phyloP scores from a whole-genome alignment of 2,113 vertebrate species.

The Cololabis saira region DNA sequence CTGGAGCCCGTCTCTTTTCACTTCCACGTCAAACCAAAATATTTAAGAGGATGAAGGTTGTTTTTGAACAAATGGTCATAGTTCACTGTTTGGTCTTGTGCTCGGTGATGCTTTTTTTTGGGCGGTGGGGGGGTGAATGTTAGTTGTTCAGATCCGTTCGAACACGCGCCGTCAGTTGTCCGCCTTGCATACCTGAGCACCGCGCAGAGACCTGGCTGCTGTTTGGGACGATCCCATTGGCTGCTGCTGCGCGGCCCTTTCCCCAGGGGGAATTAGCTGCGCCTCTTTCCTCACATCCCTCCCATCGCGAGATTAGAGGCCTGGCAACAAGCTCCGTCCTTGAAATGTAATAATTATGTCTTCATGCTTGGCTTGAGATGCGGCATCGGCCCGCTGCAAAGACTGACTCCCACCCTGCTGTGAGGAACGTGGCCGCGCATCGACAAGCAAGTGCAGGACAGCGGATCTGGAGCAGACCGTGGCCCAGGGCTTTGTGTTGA shows the following conservation, averaged over 20 bases:
- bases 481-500: slow-evolving; percentile 1
- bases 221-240: slow-evolving; percentile 50
- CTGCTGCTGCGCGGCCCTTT: no score
- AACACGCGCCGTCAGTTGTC: background rate
- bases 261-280: no score
- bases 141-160: background rate
- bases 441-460: background rate
- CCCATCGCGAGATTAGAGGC: slow-evolving; percentile 67
- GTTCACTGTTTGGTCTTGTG: no score
- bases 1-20: slow-evolving; percentile 21
- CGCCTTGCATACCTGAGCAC: slow-evolving; percentile 36
- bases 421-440: no score
- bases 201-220: slow-evolving; percentile 23
- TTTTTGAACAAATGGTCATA: no score
- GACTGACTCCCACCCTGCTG: no score
- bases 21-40: slow-evolving; percentile 1
- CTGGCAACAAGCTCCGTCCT: slow-evolving; percentile 60
- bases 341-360: background rate
- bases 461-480: background rate
- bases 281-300: slow-evolving; percentile 12
- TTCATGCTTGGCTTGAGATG: background rate
- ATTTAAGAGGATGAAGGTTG: no score
- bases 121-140: background rate
- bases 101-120: no score
- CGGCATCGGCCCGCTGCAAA: background rate